Conservation (phyloP, 2,888 invertebrate genomes). For the Ernsta delagoae region DNA sequence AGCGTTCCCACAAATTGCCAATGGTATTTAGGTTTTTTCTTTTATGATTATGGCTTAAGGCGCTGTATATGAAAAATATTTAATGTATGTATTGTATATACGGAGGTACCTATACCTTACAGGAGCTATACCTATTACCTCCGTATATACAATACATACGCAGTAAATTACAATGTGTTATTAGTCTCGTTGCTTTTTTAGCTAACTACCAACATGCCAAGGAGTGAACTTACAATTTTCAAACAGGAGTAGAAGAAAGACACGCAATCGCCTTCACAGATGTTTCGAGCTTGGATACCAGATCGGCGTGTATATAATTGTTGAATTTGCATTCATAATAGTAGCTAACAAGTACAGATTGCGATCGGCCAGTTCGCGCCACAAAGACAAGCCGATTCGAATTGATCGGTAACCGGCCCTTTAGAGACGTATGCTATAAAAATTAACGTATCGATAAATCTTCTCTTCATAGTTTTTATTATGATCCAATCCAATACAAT, state of each 20-base stretch:
- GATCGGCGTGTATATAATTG: slow-evolving; percentile 63
- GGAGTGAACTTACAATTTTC: slow-evolving; percentile 56
- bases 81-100: no score
- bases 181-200: not conserved
- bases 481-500: not conserved
- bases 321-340: slow-evolving; percentile 79
- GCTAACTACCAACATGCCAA: slow-evolving; percentile 42
- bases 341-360: slow-evolving; percentile 73
- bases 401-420: slow-evolving; percentile 29
- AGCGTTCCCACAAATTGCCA: slow-evolving; percentile 27
- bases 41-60: slow-evolving; percentile 8
- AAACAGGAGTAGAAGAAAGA: slow-evolving; percentile 49
- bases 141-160: no score
- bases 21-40: slow-evolving; percentile 17
- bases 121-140: no score
- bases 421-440: slow-evolving; percentile 11
- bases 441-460: slow-evolving; percentile 20
- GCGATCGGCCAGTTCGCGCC: slow-evolving; percentile 73
- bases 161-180: no score
- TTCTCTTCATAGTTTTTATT: slow-evolving; percentile 4
- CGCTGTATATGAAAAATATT: no score
- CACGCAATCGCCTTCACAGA: slow-evolving; percentile 60
- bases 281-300: slow-evolving; percentile 52
- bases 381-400: slow-evolving; percentile 65
- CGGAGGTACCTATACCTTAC: no score